A percentile compares a stretch with the other conserved stretches of the same genome.
These are phyloP conservation scores for Excalfactoria chinensis DNA, from an alignment of 2,113 vertebrate genomes.

Conservation along the genomic window DNA sequence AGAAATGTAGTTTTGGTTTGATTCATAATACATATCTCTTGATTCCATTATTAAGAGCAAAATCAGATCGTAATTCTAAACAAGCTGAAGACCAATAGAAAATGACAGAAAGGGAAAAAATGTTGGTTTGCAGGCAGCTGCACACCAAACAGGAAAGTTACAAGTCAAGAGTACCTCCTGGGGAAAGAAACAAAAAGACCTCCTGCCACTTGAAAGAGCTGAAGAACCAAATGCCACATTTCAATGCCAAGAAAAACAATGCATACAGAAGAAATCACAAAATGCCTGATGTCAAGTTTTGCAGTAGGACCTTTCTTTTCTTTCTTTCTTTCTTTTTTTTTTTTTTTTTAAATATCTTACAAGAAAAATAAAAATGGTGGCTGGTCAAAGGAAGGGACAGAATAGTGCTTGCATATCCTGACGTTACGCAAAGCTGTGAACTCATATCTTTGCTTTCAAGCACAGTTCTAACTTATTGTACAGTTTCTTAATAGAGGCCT, in stretches of 20 bases:
- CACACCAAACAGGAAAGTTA: not conserved
- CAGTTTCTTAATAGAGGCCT: not conserved
- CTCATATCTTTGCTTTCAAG: not conserved
- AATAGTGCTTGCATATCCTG: not conserved
- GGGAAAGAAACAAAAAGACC: not conserved
- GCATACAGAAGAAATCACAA: not conserved
- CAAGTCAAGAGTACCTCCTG: not conserved
- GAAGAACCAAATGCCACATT: not conserved
- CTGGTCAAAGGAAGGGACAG: not conserved
- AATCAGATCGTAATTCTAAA: not conserved
- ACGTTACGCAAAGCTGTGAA: not conserved
- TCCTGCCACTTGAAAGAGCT: not conserved
- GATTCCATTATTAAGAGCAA: not conserved
- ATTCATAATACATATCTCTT: not conserved
- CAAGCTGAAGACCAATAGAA: not conserved
- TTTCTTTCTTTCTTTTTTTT: no score
- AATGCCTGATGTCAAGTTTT: not conserved
- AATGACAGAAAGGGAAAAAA: not conserved
- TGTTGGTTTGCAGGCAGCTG: not conserved
- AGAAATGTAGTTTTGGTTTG: not conserved
- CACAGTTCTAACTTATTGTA: not conserved
- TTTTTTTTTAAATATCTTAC: not conserved
- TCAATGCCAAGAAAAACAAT: not conserved
- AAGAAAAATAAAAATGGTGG: not conserved
- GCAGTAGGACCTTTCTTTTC: not conserved